phyloP scores from a whole-genome alignment of 2,888 invertebrate species.

The Platypus cylindrus region DNA sequence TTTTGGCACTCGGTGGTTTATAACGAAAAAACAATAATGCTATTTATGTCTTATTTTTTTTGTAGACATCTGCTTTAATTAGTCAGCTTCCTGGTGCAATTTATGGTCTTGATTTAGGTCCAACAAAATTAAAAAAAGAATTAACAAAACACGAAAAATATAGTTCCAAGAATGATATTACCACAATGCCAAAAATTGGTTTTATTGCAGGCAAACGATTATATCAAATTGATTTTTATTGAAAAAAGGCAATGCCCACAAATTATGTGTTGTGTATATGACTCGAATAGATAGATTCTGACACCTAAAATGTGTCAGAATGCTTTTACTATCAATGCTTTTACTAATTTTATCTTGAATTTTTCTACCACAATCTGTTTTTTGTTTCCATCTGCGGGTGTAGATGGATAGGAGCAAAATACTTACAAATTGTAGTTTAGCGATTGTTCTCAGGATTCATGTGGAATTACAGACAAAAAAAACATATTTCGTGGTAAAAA shows the following conservation, averaged over 20 bases:
- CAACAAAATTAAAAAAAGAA: conserved; percentile 34
- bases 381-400: no score
- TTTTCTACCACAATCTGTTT: no score
- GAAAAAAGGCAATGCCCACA: no score
- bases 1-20: neutral
- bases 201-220: conserved; percentile 42
- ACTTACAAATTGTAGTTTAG: no score
- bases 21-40: neutral
- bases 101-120: conserved; percentile 44
- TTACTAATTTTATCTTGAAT: no score
- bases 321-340: no score
- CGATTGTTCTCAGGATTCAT: no score
- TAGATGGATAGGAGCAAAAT: no score
- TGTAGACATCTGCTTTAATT: conserved; percentile 43
- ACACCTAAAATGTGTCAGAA: no score
- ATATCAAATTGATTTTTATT: conserved; percentile 37
- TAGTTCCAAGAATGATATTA: conserved; percentile 21
- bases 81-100: conserved; percentile 43
- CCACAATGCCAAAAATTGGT: conserved; percentile 38
- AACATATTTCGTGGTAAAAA: conserved; percentile 18
- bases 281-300: no score
- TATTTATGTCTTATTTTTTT: conserved; percentile 5
- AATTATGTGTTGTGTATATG: no score
- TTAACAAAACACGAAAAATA: conserved; percentile 26
- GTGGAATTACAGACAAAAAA: no score